Evolutionary conservation across 92 coral and sea anemone genomes (phyloP).

Genomic region (Epizoanthus fatuus): DNA sequence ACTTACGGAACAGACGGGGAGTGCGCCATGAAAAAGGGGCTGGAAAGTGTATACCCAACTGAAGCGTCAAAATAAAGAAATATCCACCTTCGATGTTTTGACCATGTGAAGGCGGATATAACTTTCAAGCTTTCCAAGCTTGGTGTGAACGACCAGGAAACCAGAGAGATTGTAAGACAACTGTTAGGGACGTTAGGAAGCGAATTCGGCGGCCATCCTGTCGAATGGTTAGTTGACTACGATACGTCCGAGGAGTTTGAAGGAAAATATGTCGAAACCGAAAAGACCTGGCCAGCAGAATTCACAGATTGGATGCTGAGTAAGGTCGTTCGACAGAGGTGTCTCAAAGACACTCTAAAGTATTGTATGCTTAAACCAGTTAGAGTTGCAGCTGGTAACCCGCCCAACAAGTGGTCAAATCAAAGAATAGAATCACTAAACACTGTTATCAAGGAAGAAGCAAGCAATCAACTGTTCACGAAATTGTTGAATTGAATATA

Average conservation of each 20-base stretch:
- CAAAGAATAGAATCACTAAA: slow-evolving; percentile 24
- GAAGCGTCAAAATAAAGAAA: neutral
- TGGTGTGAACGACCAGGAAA: too few relatives aligned
- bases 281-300: slow-evolving; percentile 8
- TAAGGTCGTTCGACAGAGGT: neutral
- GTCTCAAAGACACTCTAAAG: slow-evolving; percentile 3
- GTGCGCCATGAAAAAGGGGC: slow-evolving; percentile 28
- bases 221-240: slow-evolving; percentile 10
- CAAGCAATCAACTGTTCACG: slow-evolving; percentile 1
- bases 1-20: slow-evolving; percentile 37
- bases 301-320: slow-evolving; percentile 16
- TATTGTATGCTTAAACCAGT: slow-evolving; percentile 27
- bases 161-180: neutral
- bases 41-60: slow-evolving; percentile 21
- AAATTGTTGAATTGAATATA: neutral
- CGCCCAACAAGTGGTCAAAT: slow-evolving; percentile 44
- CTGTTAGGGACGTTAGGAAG: neutral
- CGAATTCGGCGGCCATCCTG: neutral
- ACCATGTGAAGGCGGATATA: slow-evolving; percentile 18
- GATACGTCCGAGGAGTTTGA: neutral
- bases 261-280: neutral
- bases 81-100: slow-evolving; percentile 37
- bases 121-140: too few relatives aligned
- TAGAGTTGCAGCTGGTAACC: slow-evolving; percentile 23
- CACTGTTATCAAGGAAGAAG: slow-evolving; percentile 16